Base-by-base conservation (phyloP, 2,888 invertebrate species). In the Chymomyza caudatula region DNA sequence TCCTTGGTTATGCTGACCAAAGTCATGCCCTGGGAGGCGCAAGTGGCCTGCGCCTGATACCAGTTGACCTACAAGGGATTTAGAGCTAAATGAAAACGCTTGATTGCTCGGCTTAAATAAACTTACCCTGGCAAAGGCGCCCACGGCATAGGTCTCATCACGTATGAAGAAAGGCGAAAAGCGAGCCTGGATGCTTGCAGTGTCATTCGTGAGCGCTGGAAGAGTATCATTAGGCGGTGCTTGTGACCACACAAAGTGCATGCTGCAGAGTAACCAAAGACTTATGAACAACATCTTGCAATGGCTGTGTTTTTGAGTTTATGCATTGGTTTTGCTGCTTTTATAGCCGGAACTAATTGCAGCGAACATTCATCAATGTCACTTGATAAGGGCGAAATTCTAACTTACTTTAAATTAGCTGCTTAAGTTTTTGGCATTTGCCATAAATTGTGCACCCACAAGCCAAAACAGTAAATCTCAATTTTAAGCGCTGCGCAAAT, bases 401-500 rank as follows among this genome's bases (percentile, higher is more conserved):
- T 56, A 60, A 60, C 29, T 59, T 59, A 49, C 57, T 37, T 65
- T 60, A 63, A 71, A 66, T 69, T 65, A 44, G 37, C 58, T 54
- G 53, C 44, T 52, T 65, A 44, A 52, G 55, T 42, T 43, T 47
- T 68, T 56, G 49, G 54, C 51, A 22, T 63, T 69, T 69, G 63
- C 54, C 67, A 76, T 76, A 76, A 76, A 76, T 76, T 76, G 51
- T n/a, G 67, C 69, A 22, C 29, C 59, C 22, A 20, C 51, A 37
- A 59, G 15, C 17, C 69, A 60, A 74, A 43, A 54, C 67, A 65
- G 69, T 78, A 78, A 78, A 78, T 78, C 78, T 78, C 74, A 76
- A 78, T 78, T 78, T 78, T 69, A 69, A 69, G 69, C 74, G 70
- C 65, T 73, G 74, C 76, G 67, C 52, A 74, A 78, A 78, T 74